phyloP scores from a whole-genome alignment of 1,140 invertebrate genomes.

The silkworm (Bombyx mori) region ASM3026992v2 NC_085110.1:13497501-13498000 shows the following conservation, averaged over 20 bases:
- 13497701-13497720: conserved; percentile 1
- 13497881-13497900: too few species aligned
- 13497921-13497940: too few species aligned
- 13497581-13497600: background rate
- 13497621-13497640: background rate
- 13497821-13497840: conserved; percentile 36
- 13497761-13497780: conserved; percentile 5
- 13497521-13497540: too few species aligned
- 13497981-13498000: too few species aligned
- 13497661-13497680: background rate
- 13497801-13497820: conserved; percentile 24
- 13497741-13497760: conserved; percentile 1
- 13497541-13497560: too few species aligned
- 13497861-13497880: too few species aligned
- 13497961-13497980: too few species aligned
- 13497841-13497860: conserved; percentile 22
- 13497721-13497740: conserved; percentile 1
- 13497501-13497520: too few species aligned
- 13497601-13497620: background rate
- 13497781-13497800: background rate
- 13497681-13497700: conserved; percentile 4
- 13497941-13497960: too few species aligned
- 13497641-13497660: background rate
- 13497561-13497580: too few species aligned
- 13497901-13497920: too few species aligned